Base-by-base conservation (phyloP, 2,113 vertebrate genomes). In the Embiotoca jacksoni region DNA sequence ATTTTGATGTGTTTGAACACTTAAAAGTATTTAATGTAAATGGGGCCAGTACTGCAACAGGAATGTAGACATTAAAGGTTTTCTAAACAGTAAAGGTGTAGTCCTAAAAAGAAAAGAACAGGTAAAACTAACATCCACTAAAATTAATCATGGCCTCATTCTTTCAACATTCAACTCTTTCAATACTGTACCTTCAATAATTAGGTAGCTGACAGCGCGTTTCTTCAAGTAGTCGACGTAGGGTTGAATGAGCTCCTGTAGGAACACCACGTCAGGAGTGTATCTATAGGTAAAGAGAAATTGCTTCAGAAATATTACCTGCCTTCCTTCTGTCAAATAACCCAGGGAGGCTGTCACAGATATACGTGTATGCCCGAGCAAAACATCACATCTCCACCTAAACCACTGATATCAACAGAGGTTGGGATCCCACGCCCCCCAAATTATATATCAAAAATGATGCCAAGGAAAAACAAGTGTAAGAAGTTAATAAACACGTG, bases 241-340 rank as follows among this genome's bases (percentile, higher is more conserved):
- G 0, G 93, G 91, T 6, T 94, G 96, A 78, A 97, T 94, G 31
- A 99, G 96, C 69, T 99, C 98, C 83, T 99, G 98, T 5, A 99
- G 95, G 89, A 99, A 97, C 53, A 99, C 92, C 13, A 99, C 94
- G 53, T 99, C 97, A 2, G 98, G 98, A 53, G 49, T 96, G 80
- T 99, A 98, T 85, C 98, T 99, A 23, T 52, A 23, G 3, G 87
- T 89, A 41, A 39, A 64, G 16, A 72, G 63, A 1, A 66, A 41
- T 49, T 3, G 79, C 4, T 11, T 44, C n/a, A 33, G 2, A 59
- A 56, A 44, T 5, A 31, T 6, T 4, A 33, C 35, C 6, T n/a
- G 8, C 32, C 5, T 73, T 31, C 7, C 0, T 0, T 33, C 55
- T 14, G 0, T 35, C 0, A 0, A 6, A 36, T 37, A 62, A 39